phyloP scores from a whole-genome alignment of 2,797 vertebrate genomes.

The Lacerta viridis region DNA sequence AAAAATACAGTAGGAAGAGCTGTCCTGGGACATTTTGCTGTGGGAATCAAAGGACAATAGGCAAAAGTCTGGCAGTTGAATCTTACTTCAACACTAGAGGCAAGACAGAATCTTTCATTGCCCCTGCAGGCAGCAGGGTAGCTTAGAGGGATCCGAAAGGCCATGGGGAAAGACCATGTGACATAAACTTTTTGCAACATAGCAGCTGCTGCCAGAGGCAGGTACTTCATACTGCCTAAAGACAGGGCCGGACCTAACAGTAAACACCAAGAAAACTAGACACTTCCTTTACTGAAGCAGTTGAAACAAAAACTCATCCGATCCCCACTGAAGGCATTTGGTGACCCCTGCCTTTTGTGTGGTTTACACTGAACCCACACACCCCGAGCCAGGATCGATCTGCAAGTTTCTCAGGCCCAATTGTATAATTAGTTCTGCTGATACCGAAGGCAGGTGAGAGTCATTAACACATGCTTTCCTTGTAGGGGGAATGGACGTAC shows the following conservation, averaged over 20 bases:
- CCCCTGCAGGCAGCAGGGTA: no score
- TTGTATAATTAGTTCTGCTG: neutral
- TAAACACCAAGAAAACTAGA: neutral
- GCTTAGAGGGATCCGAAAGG: no score
- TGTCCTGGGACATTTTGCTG: no score
- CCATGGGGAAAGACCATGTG: no score
- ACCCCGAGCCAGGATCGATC: neutral
- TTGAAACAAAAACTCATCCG: neutral
- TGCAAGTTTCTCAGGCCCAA: neutral
- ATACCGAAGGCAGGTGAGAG: neutral
- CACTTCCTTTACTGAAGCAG: neutral
- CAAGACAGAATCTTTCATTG: no score
- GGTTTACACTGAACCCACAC: slow-evolving; percentile 15
- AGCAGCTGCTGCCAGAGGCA: no score
- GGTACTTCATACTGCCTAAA: neutral
- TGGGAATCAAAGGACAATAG: no score
- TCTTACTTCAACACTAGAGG: no score
- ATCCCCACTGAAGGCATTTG: neutral
- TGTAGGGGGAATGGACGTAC: slow-evolving; percentile 16
- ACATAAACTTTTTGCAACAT: no score
- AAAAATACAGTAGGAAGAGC: no score
- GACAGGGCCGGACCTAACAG: neutral
- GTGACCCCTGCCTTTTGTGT: neutral
- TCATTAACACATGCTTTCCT: slow-evolving; percentile 32
- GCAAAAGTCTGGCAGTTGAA: no score